These are phyloP conservation scores for Thermophis baileyi DNA, from an alignment of 2,113 vertebrate genomes.

Conservation along the genomic window DNA sequence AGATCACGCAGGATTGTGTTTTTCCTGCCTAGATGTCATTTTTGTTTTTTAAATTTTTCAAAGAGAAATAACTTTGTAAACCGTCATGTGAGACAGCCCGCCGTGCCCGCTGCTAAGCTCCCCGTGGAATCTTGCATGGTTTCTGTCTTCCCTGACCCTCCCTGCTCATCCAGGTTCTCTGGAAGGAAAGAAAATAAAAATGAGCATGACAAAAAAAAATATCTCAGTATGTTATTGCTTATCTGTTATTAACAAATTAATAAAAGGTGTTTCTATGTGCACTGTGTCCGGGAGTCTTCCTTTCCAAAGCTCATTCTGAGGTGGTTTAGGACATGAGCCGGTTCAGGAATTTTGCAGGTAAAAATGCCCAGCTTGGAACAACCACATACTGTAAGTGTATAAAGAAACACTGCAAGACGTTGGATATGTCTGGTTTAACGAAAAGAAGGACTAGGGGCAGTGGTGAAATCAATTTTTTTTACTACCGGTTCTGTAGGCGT, in stretches of 20 bases:
- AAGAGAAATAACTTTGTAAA: slow-evolving; percentile 25
- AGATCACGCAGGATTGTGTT: background rate
- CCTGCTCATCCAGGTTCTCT: background rate
- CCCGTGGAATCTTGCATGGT: slow-evolving; percentile 14
- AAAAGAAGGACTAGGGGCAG: background rate
- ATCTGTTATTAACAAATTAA: slow-evolving; percentile 37
- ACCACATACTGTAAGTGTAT: background rate
- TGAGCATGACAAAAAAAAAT: background rate
- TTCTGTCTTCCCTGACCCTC: background rate
- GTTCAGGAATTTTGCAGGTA: background rate
- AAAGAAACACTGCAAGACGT: background rate
- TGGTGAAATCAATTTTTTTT: too few relatives aligned
- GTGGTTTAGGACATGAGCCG: background rate
- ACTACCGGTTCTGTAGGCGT: too few relatives aligned
- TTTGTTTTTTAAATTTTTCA: background rate
- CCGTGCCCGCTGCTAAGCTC: background rate
- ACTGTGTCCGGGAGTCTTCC: background rate
- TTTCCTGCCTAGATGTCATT: background rate
- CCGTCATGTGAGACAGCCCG: background rate
- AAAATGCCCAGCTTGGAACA: background rate
- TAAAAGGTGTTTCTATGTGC: slow-evolving; percentile 43
- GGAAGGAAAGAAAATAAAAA: background rate
- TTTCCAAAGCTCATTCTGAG: background rate
- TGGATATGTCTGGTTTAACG: background rate
- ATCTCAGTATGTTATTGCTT: slow-evolving; percentile 25